Conservation (phyloP, 2,888 invertebrate genomes). For the Argyresthia albistria region DNA sequence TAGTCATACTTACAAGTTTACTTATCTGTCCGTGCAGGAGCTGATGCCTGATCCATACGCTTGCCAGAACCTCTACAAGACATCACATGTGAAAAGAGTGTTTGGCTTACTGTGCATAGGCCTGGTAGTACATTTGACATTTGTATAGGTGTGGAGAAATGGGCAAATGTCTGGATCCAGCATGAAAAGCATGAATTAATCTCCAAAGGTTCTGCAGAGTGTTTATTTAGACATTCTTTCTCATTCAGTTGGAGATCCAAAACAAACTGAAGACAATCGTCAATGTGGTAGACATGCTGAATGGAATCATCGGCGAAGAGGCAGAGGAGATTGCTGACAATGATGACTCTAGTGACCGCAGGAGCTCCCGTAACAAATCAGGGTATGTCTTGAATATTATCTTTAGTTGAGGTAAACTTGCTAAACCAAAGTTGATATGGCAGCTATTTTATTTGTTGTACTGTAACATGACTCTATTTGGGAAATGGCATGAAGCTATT, state of each 20-base stretch:
- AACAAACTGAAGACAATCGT: conserved; percentile 86
- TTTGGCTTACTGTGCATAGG: no score
- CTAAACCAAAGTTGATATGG: neutral
- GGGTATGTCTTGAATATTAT: conserved; percentile 34
- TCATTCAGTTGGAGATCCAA: conserved; percentile 79
- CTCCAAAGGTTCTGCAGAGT: neutral
- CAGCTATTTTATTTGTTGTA: neutral
- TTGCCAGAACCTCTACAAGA: no score
- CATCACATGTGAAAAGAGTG: no score
- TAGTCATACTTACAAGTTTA: neutral
- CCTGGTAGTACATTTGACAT: no score
- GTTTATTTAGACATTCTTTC: neutral
- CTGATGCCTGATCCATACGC: neutral
- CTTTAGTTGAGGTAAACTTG: neutral
- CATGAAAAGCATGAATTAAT: no score
- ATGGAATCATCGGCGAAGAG: conserved; percentile 86
- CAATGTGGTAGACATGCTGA: conserved; percentile 91
- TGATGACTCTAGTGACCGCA: conserved; percentile 27
- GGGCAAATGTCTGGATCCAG: no score
- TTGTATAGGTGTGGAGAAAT: no score
- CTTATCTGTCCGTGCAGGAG: neutral
- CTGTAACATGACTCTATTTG: neutral
- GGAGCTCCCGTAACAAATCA: conserved; percentile 44
- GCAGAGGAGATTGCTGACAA: conserved; percentile 28
- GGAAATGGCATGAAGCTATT: no score